A percentile compares a stretch with the other conserved stretches of the same genome.
phyloP scores from a whole-genome alignment of 2,797 vertebrate species.

The Dendrocincla tyrannina region DNA sequence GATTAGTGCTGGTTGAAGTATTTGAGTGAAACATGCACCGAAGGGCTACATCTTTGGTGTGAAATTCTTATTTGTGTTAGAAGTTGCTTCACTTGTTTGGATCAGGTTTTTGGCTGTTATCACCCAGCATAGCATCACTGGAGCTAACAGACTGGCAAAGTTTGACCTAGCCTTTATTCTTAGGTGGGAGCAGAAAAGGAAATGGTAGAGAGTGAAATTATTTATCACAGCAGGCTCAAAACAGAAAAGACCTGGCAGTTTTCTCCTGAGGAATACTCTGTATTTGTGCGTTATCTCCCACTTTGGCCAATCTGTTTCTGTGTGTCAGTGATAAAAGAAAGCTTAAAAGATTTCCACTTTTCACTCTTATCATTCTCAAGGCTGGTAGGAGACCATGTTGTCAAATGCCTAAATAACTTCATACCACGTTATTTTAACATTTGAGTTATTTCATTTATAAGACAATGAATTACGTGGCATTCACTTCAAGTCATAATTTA shows the following conservation, averaged over 20 bases:
- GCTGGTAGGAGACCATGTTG: conserved; percentile 1
- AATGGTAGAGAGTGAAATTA: neutral
- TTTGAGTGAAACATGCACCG: neutral
- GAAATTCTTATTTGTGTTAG: neutral
- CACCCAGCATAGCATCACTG: neutral
- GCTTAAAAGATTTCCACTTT: conserved; percentile 56
- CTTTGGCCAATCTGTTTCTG: conserved; percentile 40
- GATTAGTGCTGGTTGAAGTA: neutral
- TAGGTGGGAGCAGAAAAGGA: neutral
- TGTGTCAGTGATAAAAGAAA: conserved; percentile 52
- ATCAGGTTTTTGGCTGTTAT: neutral
- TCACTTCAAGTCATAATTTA: conserved; percentile 17
- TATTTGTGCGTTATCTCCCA: conserved; percentile 34
- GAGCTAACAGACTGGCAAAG: neutral
- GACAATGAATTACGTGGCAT: neutral
- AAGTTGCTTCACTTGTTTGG: neutral
- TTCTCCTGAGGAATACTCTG: conserved; percentile 34
- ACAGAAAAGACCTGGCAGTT: conserved; percentile 19
- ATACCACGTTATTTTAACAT: conserved; percentile 8
- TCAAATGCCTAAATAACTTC: conserved; percentile 53
- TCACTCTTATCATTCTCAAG: conserved; percentile 16
- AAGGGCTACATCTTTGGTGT: neutral
- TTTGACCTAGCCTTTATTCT: conserved; percentile 17
- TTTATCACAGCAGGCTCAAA: conserved; percentile 41
- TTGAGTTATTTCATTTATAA: conserved; percentile 12